A percentile compares a stretch with the other conserved stretches of the same genome.
phyloP scores from a whole-genome alignment of 2,888 invertebrate species.

The Nomada fucata region DNA sequence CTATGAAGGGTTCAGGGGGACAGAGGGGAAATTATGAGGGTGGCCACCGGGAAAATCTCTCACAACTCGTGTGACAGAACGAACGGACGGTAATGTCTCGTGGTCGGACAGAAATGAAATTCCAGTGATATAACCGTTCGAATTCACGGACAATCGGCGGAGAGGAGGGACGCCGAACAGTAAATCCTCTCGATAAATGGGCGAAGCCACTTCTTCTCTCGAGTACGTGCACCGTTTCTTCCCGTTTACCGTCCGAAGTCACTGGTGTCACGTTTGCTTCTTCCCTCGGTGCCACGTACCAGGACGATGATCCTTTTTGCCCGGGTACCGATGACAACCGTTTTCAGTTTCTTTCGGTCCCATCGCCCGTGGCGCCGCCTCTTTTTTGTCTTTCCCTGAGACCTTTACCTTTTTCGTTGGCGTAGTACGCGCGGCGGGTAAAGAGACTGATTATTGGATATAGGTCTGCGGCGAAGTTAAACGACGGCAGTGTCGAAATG shows the following conservation, averaged over 20 bases:
- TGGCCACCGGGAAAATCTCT: slow-evolving; percentile 59
- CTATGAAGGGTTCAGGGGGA: slow-evolving; percentile 21
- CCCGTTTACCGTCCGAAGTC: slow-evolving; percentile 37
- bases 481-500: neutral
- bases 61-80: slow-evolving; percentile 67
- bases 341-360: slow-evolving; percentile 58
- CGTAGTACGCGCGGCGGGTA: neutral
- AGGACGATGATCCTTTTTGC: slow-evolving; percentile 56
- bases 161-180: slow-evolving; percentile 45
- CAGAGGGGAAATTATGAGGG: slow-evolving; percentile 50
- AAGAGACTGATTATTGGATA: slow-evolving; percentile 21
- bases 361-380: neutral
- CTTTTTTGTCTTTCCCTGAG: neutral
- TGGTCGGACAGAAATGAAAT: slow-evolving; percentile 80
- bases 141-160: slow-evolving; percentile 68
- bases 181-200: slow-evolving; percentile 78
- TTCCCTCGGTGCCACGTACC: slow-evolving; percentile 40
- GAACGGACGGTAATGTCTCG: slow-evolving; percentile 78
- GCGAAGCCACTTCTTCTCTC: slow-evolving; percentile 54
- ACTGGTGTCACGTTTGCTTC: slow-evolving; percentile 42
- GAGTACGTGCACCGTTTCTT: slow-evolving; percentile 49
- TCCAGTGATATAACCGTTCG: slow-evolving; percentile 80
- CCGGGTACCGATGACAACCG: slow-evolving; percentile 35
- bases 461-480: neutral
- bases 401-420: neutral